Percentiles rank a stretch among this genome's conserved stretches.
Evolutionary conservation across 2,888 invertebrate species (phyloP).

Genomic region (Tinea trinotella): DNA sequence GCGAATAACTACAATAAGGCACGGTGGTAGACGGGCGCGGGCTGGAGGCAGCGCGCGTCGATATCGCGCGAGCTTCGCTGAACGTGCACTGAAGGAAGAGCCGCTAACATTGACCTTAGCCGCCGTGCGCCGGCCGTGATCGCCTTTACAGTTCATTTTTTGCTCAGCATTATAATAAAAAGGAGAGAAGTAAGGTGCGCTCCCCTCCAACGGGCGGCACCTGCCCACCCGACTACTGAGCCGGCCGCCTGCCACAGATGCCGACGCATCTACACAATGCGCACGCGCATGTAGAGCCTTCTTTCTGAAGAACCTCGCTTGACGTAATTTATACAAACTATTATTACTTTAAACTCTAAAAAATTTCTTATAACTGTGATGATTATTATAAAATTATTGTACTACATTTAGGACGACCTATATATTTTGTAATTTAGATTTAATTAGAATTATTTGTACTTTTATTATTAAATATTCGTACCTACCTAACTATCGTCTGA

Average conservation of each 20-base stretch:
- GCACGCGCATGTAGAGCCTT: conserved; percentile 41
- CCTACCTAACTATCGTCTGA: too few relatives aligned
- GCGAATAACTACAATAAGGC: conserved; percentile 9
- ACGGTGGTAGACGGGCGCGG: conserved; percentile 56
- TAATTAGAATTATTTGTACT: too few relatives aligned
- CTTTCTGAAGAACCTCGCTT: too few relatives aligned
- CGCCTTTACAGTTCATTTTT: conserved; percentile 74
- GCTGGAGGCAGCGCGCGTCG: conserved; percentile 38
- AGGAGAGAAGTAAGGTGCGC: conserved; percentile 71
- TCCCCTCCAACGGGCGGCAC: conserved; percentile 69
- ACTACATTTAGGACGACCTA: too few relatives aligned
- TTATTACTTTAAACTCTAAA: too few relatives aligned
- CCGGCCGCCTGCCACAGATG: conserved; percentile 16
- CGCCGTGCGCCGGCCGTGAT: conserved; percentile 54
- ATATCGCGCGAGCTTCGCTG: conserved; percentile 41
- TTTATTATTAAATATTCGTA: too few relatives aligned
- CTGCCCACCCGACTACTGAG: conserved; percentile 63
- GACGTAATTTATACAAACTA: too few relatives aligned
- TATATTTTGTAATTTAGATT: too few relatives aligned
- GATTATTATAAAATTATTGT: too few relatives aligned
- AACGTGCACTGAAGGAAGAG: conserved; percentile 69
- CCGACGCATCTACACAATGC: conserved; percentile 24
- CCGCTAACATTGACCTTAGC: conserved; percentile 71
- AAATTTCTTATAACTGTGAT: too few relatives aligned
- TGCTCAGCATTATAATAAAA: conserved; percentile 60